Evolutionary conservation across 2,797 vertebrate genomes (phyloP).

Genomic region (Hozukius guyotensis): DNA sequence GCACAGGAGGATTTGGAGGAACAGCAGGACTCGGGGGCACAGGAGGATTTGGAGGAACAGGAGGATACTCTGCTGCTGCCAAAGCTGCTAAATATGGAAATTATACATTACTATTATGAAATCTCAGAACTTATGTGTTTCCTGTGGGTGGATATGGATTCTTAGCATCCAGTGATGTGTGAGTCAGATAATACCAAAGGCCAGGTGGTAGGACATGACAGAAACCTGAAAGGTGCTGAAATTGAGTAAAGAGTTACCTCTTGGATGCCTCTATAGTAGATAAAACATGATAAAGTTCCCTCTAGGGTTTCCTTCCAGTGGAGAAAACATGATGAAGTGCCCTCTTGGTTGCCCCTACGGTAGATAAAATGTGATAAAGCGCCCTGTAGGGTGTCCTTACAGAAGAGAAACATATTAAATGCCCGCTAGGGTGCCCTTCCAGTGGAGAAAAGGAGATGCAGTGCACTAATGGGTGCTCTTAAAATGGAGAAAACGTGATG

Average conservation of each 20-base stretch:
- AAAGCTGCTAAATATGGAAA: conserved; percentile 65
- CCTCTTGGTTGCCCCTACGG: too few species aligned
- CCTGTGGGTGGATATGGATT: background rate
- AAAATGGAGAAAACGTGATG: too few species aligned
- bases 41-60: conserved; percentile 6
- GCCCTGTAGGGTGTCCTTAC: too few species aligned
- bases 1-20: background rate
- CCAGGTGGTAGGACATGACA: background rate
- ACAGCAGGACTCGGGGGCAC: background rate
- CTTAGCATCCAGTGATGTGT: background rate
- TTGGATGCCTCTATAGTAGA: too few species aligned
- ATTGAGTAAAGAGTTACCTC: background rate
- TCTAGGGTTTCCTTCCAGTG: too few species aligned
- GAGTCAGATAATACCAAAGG: background rate
- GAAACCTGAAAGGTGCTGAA: background rate
- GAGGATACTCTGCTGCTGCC: conserved; percentile 54
- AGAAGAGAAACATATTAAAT: too few species aligned
- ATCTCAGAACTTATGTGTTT: background rate
- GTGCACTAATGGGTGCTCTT: too few species aligned
- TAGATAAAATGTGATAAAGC: too few species aligned
- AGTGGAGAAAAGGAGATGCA: too few species aligned
- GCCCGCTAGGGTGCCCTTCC: too few species aligned
- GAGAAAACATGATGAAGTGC: too few species aligned
- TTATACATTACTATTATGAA: background rate
- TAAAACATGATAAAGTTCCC: too few species aligned